Percentiles rank a stretch among this genome's conserved stretches.
phyloP scores from a whole-genome alignment of 1,140 invertebrate genomes.

The Drosophila cardini region DNA sequence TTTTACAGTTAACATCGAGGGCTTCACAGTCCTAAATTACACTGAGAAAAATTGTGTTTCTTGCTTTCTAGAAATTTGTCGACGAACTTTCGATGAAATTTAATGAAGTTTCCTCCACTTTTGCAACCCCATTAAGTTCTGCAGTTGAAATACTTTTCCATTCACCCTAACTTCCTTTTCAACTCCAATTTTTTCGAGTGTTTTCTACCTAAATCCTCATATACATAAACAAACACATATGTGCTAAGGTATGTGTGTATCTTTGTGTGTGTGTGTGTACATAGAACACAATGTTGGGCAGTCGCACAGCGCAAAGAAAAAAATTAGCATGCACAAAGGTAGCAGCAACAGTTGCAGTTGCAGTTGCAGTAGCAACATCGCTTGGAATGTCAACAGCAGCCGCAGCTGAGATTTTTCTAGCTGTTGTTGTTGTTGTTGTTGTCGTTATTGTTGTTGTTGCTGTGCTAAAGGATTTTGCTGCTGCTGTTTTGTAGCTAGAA shows the following conservation, averaged over 20 bases:
- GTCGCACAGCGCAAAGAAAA: conserved; percentile 52
- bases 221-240: conserved; percentile 3
- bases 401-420: conserved; percentile 70
- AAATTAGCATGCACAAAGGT: conserved; percentile 78
- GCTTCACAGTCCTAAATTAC: conserved; percentile 44
- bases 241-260: background rate
- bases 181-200: background rate
- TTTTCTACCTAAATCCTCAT: background rate
- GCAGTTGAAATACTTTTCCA: no score
- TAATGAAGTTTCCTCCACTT: no score
- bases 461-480: conserved; percentile 62
- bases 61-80: no score
- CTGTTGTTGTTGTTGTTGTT: conserved; percentile 23
- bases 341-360: conserved; percentile 41
- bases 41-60: background rate
- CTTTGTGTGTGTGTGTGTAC: background rate
- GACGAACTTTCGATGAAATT: no score
- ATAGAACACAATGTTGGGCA: conserved; percentile 44
- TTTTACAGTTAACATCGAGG: conserved; percentile 75
- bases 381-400: conserved; percentile 78
- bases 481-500: conserved; percentile 50
- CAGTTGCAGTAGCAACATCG: conserved; percentile 27
- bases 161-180: no score
- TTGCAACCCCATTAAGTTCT: no score
- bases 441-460: conserved; percentile 7